Conservation (phyloP, 2,113 vertebrate species). For the Trogon surrucura region DNA sequence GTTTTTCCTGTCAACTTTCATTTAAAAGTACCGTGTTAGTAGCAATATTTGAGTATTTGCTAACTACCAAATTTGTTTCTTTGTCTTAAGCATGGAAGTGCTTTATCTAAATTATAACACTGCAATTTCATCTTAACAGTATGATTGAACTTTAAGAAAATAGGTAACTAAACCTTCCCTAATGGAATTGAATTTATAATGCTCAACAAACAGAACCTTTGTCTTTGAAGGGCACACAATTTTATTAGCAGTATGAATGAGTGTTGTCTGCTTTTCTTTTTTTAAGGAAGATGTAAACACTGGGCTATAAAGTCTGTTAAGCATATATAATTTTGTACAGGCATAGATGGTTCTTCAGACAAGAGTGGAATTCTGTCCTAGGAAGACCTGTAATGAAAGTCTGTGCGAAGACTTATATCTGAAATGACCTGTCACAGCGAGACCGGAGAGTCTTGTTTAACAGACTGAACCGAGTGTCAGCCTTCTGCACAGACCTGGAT, state of each 20-base stretch:
- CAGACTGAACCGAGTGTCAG: neutral
- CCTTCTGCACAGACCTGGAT: neutral
- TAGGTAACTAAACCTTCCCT: conserved; percentile 11
- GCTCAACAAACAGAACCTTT: neutral
- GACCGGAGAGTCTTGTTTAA: neutral
- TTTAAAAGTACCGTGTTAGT: neutral
- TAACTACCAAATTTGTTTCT: neutral
- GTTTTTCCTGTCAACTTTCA: neutral
- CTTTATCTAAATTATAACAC: conserved; percentile 8
- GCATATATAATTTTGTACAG: neutral
- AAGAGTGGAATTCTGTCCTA: neutral
- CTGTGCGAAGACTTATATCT: neutral
- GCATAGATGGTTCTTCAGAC: neutral
- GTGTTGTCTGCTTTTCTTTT: neutral
- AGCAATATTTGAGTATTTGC: conserved; percentile 9
- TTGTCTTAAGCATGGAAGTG: neutral
- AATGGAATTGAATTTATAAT: neutral
- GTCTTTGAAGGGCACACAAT: neutral
- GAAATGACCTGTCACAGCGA: neutral
- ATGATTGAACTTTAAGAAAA: conserved; percentile 28
- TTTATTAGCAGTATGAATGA: neutral
- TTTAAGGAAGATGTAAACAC: neutral
- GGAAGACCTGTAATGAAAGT: neutral
- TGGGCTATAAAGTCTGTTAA: neutral
- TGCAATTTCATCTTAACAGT: neutral